Percentiles rank a stretch among this genome's conserved stretches.
Conservation (phyloP, 1,140 invertebrate species). For the Bombus confusus region DNA sequence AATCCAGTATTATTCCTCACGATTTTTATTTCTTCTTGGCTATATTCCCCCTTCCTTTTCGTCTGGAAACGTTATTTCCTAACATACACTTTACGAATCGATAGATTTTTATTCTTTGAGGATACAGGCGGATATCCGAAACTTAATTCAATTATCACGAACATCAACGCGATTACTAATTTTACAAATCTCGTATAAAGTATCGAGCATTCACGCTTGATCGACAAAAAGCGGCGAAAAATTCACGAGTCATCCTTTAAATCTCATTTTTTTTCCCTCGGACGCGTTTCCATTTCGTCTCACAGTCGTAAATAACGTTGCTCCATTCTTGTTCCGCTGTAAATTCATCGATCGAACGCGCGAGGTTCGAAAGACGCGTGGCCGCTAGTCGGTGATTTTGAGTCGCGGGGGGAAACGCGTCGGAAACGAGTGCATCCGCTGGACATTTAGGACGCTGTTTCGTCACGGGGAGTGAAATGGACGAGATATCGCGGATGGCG, state of each 20-base stretch:
- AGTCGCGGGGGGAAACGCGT: neutral
- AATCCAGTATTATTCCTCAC: neutral
- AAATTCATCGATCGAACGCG: neutral
- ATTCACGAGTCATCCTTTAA: neutral
- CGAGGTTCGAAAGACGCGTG: neutral
- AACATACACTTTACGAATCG: too few species aligned
- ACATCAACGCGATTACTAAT: too few species aligned
- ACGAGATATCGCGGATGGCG: conserved; percentile 50
- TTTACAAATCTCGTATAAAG: too few species aligned
- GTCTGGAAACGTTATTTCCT: too few species aligned
- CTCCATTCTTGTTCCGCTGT: neutral
- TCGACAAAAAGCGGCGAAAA: neutral
- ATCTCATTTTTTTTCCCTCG: too few species aligned
- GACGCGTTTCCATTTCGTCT: neutral
- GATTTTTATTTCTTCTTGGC: too few species aligned
- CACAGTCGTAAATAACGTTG: neutral
- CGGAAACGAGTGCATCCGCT: conserved; percentile 20
- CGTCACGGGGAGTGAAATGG: conserved; percentile 52
- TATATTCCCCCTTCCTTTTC: too few species aligned
- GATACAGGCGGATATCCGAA: too few species aligned
- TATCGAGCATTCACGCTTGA: too few species aligned
- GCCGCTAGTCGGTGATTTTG: neutral
- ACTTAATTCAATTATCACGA: too few species aligned
- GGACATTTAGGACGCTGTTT: conserved; percentile 32
- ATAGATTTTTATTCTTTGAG: too few species aligned